Evolutionary conservation across 2,888 invertebrate genomes (phyloP).

Genomic region (Beris chalybata): DNA sequence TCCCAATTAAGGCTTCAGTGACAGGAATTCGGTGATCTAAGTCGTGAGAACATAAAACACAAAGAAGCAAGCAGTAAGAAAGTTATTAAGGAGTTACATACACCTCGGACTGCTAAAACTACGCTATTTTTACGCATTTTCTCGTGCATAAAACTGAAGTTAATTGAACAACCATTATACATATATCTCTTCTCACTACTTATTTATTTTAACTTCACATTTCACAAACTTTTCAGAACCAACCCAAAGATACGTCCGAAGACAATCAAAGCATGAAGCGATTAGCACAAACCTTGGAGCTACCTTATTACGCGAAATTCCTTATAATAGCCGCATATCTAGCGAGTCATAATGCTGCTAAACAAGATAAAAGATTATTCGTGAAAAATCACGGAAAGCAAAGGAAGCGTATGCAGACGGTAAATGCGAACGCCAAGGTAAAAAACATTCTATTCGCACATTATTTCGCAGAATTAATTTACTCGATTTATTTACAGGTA

Average conservation of each 20-base stretch:
- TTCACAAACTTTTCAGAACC: background rate
- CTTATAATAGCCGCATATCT: slow-evolving; percentile 87
- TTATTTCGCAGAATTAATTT: background rate
- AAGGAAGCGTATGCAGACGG: slow-evolving; percentile 65
- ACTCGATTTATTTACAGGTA: slow-evolving; percentile 45
- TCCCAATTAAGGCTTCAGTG: too few species aligned
- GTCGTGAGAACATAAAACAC: too few species aligned
- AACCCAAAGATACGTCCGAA: slow-evolving; percentile 27
- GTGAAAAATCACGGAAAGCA: slow-evolving; percentile 77
- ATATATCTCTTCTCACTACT: too few species aligned
- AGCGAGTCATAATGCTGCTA: slow-evolving; percentile 89
- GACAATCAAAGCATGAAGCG: slow-evolving; percentile 56
- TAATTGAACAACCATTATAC: too few species aligned
- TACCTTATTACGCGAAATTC: slow-evolving; percentile 89
- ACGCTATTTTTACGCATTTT: too few species aligned
- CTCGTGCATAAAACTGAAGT: too few species aligned
- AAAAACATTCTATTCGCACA: slow-evolving; percentile 37
- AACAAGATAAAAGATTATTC: slow-evolving; percentile 84
- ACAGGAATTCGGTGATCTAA: too few species aligned
- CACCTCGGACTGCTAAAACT: too few species aligned
- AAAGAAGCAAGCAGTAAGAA: too few species aligned
- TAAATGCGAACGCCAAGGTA: slow-evolving; percentile 63
- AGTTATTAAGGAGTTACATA: too few species aligned
- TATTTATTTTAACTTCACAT: too few species aligned
- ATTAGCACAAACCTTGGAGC: slow-evolving; percentile 69